Evolutionary conservation across 2,888 invertebrate species (phyloP), one percentile per base, ranked within the genome.

Genomic region (Mellilla xanthometata): DNA sequence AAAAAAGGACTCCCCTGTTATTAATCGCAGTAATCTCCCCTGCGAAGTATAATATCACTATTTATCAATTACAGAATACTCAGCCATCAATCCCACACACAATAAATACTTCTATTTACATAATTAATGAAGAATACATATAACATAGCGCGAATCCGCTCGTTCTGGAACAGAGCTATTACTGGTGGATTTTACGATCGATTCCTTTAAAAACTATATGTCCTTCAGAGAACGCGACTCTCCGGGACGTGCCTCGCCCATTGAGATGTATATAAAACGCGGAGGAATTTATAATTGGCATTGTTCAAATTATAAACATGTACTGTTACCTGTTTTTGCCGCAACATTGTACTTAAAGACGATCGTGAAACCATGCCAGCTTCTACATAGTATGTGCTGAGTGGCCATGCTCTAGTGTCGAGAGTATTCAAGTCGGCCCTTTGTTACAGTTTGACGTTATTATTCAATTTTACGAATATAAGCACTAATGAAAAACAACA

Each of bases 81-180:
- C 32, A 31, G 12, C 53, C 53, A 50, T 52, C 51, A 40, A 15
- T 26, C 10, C 31, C 38, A 33, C 33, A 38, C 28, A 34, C 39
- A 19, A 45, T 52, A 51, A 56, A 56, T 62, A 48, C 56, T 58
- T 44, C 65, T 67, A 61, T 44, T 39, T 24, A 64, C 68, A 60
- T 62, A 65, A 61, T 62, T 72, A 70, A 72, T 70, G 68, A 68
- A 68, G 60, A 63, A 74, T 75, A 68, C 71, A 65, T 68, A 60
- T 76, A 76, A 81, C 79, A 74, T 10, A 23, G n/a, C 27, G 51
- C 28, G 26, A 50, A 52, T 53, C 63, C 60, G 60, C 7, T 5
- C 33, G 38, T 33, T 32, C 38, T 38, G 33, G 27, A 33, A 15
- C 13, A 13, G 13, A 24, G 19, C 13, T n/a, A 13, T 40, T 12